These are phyloP conservation scores for Andrena hattorfiana DNA, from an alignment of 2,888 invertebrate species.

Conservation along the genomic window DNA sequence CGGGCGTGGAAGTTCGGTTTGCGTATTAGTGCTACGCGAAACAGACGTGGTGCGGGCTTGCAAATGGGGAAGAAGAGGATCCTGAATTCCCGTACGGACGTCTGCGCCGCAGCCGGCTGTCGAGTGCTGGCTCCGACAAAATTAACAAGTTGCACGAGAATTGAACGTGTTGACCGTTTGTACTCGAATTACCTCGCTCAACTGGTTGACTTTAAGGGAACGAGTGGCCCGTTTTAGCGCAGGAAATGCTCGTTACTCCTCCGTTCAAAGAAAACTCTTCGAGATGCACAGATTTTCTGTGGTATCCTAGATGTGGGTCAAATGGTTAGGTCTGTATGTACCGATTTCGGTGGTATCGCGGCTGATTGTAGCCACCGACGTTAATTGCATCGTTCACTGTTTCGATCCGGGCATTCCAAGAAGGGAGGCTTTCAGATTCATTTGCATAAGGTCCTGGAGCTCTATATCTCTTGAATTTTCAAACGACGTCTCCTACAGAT, in stretches of 20 bases:
- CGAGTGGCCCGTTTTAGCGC: no score
- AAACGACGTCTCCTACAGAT: no score
- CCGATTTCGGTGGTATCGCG: no score
- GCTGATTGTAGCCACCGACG: background rate
- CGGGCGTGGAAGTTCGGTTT: constrained; percentile 32
- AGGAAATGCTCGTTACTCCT: no score
- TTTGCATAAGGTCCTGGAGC: background rate
- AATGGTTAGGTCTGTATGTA: no score
- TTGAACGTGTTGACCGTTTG: constrained; percentile 25
- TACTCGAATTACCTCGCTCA: background rate
- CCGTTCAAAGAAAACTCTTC: no score
- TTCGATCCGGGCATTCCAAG: background rate
- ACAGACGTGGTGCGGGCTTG: constrained; percentile 20
- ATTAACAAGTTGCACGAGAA: constrained; percentile 33
- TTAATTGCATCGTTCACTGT: background rate
- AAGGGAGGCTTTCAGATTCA: background rate
- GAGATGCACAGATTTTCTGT: no score
- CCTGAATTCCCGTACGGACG: constrained; percentile 1
- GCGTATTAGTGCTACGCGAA: constrained; percentile 28
- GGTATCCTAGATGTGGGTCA: no score
- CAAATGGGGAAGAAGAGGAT: constrained; percentile 13
- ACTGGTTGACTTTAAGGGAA: no score
- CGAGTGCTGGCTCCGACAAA: constrained; percentile 20
- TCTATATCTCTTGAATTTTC: background rate
- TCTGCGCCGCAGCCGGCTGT: constrained; percentile 24